These are phyloP conservation scores for Natrix natrix DNA, from an alignment of 2,797 vertebrate species.

Conservation along the genomic window DNA sequence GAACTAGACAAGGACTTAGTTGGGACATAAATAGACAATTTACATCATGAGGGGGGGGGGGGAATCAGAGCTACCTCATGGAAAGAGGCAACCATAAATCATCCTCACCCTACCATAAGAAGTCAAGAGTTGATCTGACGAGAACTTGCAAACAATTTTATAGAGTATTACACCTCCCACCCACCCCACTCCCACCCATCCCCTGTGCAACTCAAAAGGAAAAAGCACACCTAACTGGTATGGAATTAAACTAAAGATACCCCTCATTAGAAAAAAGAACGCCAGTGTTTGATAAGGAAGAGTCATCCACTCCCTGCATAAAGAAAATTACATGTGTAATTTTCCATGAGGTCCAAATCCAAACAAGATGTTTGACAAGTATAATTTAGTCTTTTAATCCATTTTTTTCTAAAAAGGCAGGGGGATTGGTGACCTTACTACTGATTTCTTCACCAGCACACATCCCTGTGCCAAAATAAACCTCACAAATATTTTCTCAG, in stretches of 20 bases:
- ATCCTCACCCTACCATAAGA: not conserved
- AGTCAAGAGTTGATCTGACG: conserved; percentile 2
- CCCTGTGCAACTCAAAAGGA: not conserved
- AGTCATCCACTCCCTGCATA: not conserved
- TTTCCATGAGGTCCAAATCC: not conserved
- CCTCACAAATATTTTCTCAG: not conserved
- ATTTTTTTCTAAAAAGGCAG: not conserved
- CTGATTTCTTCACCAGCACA: not conserved
- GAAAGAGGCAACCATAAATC: not conserved
- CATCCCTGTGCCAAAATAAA: not conserved
- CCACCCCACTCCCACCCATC: not conserved
- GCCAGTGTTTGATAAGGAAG: not conserved
- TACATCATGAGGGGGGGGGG: not conserved
- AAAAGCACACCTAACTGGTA: not conserved
- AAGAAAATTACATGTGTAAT: not conserved
- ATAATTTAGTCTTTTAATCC: not conserved
- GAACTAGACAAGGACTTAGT: not conserved
- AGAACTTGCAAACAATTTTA: not conserved
- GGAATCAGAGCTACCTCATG: not conserved
- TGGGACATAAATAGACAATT: not conserved
- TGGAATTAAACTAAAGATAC: not conserved
- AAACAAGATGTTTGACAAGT: not conserved
- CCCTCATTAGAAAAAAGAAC: not conserved
- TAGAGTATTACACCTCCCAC: not conserved
- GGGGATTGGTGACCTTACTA: not conserved